phyloP scores from a whole-genome alignment of 2,113 vertebrate species.

The Nycticorax nycticorax region DNA sequence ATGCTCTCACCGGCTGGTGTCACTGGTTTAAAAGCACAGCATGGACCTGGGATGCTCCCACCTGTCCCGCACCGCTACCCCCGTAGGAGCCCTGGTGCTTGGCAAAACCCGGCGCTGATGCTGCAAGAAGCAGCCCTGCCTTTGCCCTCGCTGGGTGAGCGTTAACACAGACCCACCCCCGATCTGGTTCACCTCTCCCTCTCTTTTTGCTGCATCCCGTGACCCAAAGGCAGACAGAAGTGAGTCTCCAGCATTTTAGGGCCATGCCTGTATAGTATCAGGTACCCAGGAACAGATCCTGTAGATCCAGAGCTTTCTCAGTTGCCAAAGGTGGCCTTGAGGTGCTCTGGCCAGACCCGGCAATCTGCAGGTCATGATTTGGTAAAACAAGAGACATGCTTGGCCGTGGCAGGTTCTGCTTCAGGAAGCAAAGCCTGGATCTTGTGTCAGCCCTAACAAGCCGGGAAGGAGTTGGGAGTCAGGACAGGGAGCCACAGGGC shows the following conservation, averaged over 20 bases:
- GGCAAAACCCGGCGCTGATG: neutral
- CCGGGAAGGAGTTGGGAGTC: fast-evolving
- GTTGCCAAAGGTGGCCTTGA: neutral
- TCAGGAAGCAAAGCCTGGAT: neutral
- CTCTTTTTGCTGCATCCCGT: fast-evolving
- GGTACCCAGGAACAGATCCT: neutral
- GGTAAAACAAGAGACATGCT: neutral
- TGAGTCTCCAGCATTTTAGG: neutral
- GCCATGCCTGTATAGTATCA: neutral
- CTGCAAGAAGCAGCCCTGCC: neutral
- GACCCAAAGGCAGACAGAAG: neutral
- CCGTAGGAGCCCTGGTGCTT: fast-evolving
- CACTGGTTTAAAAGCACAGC: conserved; percentile 42
- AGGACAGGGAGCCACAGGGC: neutral
- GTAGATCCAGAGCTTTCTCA: neutral
- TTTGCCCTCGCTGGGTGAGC: neutral
- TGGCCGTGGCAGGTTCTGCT: neutral
- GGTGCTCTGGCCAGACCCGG: neutral
- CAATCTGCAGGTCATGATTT: neutral
- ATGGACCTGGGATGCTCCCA: neutral
- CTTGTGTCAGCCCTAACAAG: fast-evolving
- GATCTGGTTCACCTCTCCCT: neutral
- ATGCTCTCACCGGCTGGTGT: neutral
- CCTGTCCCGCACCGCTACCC: neutral
- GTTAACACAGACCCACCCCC: neutral